phyloP scores from a whole-genome alignment of 2,113 vertebrate species.

The Alligator mississippiensis region DNA sequence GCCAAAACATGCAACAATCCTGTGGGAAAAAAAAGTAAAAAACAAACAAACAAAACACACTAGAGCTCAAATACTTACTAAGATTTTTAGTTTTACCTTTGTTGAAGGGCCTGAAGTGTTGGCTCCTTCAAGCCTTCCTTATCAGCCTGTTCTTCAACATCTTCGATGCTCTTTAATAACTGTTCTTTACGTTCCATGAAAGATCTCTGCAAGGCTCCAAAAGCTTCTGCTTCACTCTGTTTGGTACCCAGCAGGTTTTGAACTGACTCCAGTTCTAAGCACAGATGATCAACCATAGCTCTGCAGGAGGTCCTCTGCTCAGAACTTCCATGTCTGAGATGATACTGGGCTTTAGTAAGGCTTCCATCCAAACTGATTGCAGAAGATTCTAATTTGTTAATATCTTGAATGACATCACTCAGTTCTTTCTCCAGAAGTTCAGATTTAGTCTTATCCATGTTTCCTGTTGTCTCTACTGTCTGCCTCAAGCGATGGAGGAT shows the following conservation, averaged over 20 bases:
- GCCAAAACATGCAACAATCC: neutral
- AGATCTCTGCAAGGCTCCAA: conserved; percentile 82
- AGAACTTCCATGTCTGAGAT: conserved; percentile 77
- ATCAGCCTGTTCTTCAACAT: conserved; percentile 85
- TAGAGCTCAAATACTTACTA: neutral
- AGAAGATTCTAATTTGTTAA: conserved; percentile 82
- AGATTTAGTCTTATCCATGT: conserved; percentile 86
- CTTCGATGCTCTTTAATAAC: conserved; percentile 87
- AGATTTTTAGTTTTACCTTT: conserved; percentile 80
- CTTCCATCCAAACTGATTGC: conserved; percentile 84
- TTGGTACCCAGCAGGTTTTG: conserved; percentile 92
- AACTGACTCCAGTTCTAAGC: conserved; percentile 83
- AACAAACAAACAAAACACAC: too few relatives aligned
- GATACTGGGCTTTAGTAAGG: conserved; percentile 90
- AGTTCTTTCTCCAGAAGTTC: conserved; percentile 83
- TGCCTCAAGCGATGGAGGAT: conserved; percentile 81
- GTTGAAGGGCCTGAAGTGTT: conserved; percentile 88
- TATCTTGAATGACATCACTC: conserved; percentile 71
- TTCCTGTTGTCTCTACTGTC: conserved; percentile 83
- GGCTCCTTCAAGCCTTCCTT: conserved; percentile 83
- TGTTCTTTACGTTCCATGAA: conserved; percentile 88
- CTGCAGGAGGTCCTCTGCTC: conserved; percentile 90
- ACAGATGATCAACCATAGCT: conserved; percentile 81
- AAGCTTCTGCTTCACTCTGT: conserved; percentile 92
- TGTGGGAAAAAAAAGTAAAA: neutral